These are phyloP conservation scores for Pseudochromis fuscus DNA, from an alignment of 2,797 vertebrate species.

Conservation along the genomic window DNA sequence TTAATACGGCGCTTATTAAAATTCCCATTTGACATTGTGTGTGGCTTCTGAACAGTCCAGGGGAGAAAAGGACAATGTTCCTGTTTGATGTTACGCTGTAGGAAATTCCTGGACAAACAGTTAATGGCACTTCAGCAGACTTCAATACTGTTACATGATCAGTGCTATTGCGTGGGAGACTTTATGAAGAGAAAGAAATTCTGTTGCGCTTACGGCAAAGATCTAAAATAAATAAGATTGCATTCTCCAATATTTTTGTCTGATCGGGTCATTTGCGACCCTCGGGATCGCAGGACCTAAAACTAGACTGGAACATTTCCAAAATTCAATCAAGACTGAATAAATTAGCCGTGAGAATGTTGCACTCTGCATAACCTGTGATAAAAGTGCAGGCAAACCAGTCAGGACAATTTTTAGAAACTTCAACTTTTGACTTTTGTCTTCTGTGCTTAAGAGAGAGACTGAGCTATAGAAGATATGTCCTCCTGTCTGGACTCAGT, in stretches of 20 bases:
- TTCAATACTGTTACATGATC: too few species aligned
- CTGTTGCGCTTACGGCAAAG: conserved; percentile 1
- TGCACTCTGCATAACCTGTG: conserved; percentile 6
- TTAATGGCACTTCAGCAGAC: background rate
- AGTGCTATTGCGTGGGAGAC: background rate
- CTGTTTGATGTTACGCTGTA: conserved; percentile 18
- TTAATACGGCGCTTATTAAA: conserved; percentile 36
- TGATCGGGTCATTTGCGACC: conserved; percentile 5
- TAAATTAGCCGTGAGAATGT: conserved; percentile 31
- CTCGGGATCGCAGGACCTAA: background rate
- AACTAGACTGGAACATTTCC: conserved; percentile 4
- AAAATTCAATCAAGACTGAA: conserved; percentile 27
- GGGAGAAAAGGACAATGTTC: conserved; percentile 9
- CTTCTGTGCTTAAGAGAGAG: background rate
- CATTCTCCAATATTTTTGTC: conserved; percentile 7
- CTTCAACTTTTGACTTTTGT: conserved; percentile 1
- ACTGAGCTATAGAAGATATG: background rate
- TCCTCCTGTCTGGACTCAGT: background rate
- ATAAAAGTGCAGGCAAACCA: background rate
- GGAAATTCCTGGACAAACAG: conserved; percentile 18
- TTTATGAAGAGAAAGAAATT: background rate
- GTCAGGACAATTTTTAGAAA: conserved; percentile 8
- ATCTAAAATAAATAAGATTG: background rate
- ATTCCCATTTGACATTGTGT: conserved; percentile 38
- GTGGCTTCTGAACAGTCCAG: conserved; percentile 9